Percentiles rank a stretch among this genome's conserved stretches.
Evolutionary conservation across 2,113 vertebrate genomes (phyloP).

Genomic region (Amblyornis subalaris): DNA sequence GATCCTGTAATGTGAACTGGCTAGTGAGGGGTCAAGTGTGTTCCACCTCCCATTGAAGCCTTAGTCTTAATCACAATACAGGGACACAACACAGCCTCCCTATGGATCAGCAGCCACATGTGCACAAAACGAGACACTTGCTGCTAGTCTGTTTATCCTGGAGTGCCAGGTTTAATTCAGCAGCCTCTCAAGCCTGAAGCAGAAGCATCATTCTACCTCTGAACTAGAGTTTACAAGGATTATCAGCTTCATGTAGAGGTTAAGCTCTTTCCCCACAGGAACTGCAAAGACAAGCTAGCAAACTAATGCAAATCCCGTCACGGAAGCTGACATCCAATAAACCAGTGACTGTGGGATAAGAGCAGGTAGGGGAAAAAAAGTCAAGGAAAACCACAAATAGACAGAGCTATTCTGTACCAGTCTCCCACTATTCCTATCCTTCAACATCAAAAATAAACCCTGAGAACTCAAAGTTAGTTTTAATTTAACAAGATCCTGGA

Average conservation of each 20-base stretch:
- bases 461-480: not conserved
- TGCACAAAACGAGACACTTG: not conserved
- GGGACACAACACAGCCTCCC: not conserved
- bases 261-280: conserved; percentile 2
- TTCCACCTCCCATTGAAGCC: not conserved
- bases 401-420: not conserved
- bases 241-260: not conserved
- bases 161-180: not conserved
- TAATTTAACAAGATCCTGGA: not conserved
- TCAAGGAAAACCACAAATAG: not conserved
- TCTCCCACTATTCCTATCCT: not conserved
- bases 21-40: not conserved
- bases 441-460: not conserved
- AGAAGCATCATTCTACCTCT: not conserved
- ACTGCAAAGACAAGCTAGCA: not conserved
- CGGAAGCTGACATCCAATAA: not conserved
- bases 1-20: not conserved
- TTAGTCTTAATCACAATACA: rapidly evolving
- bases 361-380: not conserved
- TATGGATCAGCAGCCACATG: rapidly evolving
- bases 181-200: not conserved
- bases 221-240: not conserved
- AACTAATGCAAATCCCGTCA: not conserved
- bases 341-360: not conserved
- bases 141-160: not conserved